Percentiles rank a stretch among this genome's conserved stretches.
These are phyloP conservation scores for Ethmia dodecea DNA, from an alignment of 2,888 invertebrate species.

Conservation along the genomic window DNA sequence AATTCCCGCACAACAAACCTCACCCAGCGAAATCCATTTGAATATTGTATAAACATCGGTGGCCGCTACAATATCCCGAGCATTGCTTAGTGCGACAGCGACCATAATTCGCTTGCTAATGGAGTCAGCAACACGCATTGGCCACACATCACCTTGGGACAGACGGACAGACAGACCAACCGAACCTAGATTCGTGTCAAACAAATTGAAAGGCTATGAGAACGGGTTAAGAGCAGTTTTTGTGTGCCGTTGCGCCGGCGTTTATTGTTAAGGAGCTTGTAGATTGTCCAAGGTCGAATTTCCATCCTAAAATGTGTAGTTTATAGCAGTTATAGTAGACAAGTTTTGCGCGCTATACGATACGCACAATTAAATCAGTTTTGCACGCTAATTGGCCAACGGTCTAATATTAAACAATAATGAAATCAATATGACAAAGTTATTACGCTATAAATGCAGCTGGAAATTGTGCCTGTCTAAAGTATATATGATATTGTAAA, in stretches of 20 bases:
- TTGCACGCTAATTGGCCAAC: too few species aligned
- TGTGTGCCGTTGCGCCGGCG: constrained; percentile 13
- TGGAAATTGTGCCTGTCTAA: too few species aligned
- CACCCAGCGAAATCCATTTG: constrained; percentile 1
- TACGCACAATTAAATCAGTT: too few species aligned
- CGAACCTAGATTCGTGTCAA: constrained; percentile 14
- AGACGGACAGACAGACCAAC: constrained; percentile 46
- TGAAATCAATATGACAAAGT: too few species aligned
- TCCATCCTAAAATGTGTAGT: too few species aligned
- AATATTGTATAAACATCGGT: constrained; percentile 40
- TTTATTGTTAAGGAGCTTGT: constrained; percentile 24
- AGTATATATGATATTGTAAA: too few species aligned
- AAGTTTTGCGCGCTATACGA: too few species aligned
- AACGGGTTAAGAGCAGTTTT: constrained; percentile 16
- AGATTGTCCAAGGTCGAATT: constrained; percentile 22
- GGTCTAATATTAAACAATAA: too few species aligned
- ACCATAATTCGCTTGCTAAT: constrained; percentile 61
- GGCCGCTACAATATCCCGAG: constrained; percentile 42
- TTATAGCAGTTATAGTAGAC: too few species aligned
- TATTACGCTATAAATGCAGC: too few species aligned
- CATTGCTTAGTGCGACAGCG: constrained; percentile 48
- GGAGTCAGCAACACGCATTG: constrained; percentile 63
- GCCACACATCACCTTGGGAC: constrained; percentile 58
- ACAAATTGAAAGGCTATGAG: constrained; percentile 30
- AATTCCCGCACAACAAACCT: neutral